These are phyloP conservation scores for Lophotis ruficrista DNA, from an alignment of 2,113 vertebrate species.

Conservation along the genomic window DNA sequence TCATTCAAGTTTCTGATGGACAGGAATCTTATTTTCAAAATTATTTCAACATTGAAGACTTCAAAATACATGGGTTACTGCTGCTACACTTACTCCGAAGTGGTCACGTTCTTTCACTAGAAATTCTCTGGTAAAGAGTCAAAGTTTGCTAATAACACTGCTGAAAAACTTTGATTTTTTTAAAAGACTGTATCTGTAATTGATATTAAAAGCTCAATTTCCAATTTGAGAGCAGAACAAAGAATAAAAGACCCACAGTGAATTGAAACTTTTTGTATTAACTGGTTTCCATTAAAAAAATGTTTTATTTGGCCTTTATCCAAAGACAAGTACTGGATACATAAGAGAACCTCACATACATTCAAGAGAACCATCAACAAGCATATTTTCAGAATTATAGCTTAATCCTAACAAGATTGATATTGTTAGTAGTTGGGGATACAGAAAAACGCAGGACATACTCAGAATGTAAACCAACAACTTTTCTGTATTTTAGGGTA, in stretches of 20 bases:
- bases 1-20: background rate
- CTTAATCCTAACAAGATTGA: background rate
- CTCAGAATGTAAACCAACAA: background rate
- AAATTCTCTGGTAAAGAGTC: background rate
- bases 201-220: background rate
- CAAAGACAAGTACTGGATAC: background rate
- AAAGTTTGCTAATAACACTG: background rate
- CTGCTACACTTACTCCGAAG: background rate
- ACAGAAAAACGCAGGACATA: background rate
- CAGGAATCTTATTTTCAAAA: background rate
- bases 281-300: background rate
- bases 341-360: background rate
- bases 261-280: background rate
- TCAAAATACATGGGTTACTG: background rate
- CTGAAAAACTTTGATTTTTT: constrained; percentile 34
- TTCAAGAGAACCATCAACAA: background rate
- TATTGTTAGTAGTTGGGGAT: background rate
- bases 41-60: background rate
- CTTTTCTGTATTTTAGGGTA: background rate
- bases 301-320: background rate
- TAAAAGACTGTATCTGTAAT: background rate
- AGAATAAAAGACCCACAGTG: background rate
- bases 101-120: background rate
- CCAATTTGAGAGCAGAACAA: background rate
- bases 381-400: background rate